Conservation (phyloP, 1,140 invertebrate genomes). For the Drosophila ironensis region DNA sequence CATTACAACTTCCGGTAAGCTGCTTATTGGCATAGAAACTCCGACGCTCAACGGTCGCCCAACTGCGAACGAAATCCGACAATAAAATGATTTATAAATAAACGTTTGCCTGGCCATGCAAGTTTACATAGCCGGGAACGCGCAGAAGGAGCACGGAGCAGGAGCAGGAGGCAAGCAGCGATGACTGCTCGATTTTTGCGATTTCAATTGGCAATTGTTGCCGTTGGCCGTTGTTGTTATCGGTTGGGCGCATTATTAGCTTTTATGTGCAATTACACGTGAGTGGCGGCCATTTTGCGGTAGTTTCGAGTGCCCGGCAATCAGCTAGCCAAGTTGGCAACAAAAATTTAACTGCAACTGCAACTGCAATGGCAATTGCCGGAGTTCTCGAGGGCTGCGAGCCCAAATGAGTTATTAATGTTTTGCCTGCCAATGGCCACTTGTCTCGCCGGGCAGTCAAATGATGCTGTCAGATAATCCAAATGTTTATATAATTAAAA, state of each 20-base stretch:
- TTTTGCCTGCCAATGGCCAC: not conserved
- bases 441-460: not conserved
- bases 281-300: constrained; percentile 53
- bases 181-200: constrained; percentile 52
- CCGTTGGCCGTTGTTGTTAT: constrained; percentile 15
- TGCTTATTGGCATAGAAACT: constrained; percentile 79
- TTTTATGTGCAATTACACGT: constrained; percentile 57
- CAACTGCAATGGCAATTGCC: too few species aligned
- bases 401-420: constrained; percentile 36
- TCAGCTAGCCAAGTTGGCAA: constrained; percentile 9
- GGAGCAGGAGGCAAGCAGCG: constrained; percentile 18
- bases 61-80: constrained; percentile 71
- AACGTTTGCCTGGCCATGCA: constrained; percentile 45
- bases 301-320: constrained; percentile 42
- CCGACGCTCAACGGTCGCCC: constrained; percentile 46
- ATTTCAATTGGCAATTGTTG: constrained; percentile 54
- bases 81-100: constrained; percentile 80
- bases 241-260: constrained; percentile 52
- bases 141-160: too few species aligned
- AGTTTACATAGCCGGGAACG: constrained; percentile 22
- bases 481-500: too few species aligned
- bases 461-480: not conserved
- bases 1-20: constrained; percentile 80
- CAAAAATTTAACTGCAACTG: constrained; percentile 25
- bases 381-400: not conserved